Base-by-base conservation (phyloP, 1,140 invertebrate genomes). In the Eciton burchellii region DNA sequence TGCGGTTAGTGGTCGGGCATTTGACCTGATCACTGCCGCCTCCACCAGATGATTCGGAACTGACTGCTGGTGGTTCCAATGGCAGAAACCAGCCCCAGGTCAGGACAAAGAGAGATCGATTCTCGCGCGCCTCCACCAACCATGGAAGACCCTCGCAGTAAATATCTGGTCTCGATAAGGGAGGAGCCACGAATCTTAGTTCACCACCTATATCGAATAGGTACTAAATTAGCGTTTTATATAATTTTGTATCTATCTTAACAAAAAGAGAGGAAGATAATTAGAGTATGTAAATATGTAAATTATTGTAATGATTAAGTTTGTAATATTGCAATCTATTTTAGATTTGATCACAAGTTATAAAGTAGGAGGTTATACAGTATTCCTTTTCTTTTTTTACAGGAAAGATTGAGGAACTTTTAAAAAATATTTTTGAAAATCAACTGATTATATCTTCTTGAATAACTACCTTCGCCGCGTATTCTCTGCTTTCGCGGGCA, bases 81-180 rank as follows among this genome's bases (percentile, higher is more conserved):
- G 93, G 92, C 59, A 94, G 76, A 74, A 96, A 95, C 86, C 95
- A 95, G 1, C 97, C 96, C 96, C 96, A 97, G 5, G 96, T 96
- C 47, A 97, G 92, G 21, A 97, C 93, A 85, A 97, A 97, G 0
- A 97, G 94, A 4, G 96, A 97, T 26, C 96, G 95, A 86, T 97
- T 97, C 56, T 96, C 95, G 66, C 96, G 94, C 0, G 97, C 96
- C 90, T 96, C 95, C 24, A 97, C 95, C 62, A 97, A 91, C 96
- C 97, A 97, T 1, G 97, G 96, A 63, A 96, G 92, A 14, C 96
- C 96, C 11, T 95, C 95, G 90, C 97, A 97, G 83, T 96, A 95
- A 1, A 95, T 95, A 76, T 96, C 95, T 16, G 95, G 94, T 29
- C 95, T 91, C 11, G 95, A 95, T 4, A 95, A 86, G 0, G 96